phyloP scores from a whole-genome alignment of 2,888 invertebrate genomes.

The Aethes cnicana region DNA sequence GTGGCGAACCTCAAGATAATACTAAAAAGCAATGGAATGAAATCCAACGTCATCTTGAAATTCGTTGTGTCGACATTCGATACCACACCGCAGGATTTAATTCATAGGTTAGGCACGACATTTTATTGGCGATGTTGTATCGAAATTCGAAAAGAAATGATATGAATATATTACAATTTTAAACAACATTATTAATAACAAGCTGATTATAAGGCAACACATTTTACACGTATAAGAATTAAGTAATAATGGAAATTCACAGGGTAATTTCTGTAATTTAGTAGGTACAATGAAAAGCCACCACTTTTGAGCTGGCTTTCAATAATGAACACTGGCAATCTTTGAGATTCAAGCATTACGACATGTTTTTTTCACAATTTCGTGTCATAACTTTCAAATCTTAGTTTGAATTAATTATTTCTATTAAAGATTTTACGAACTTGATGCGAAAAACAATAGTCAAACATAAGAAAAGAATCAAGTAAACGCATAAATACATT shows the following conservation, averaged over 20 bases:
- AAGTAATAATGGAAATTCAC: constrained; percentile 4
- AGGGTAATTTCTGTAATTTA: not conserved
- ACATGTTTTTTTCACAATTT: not conserved
- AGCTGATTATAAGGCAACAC: constrained; percentile 29
- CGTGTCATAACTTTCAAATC: not conserved
- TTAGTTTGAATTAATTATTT: constrained; percentile 1
- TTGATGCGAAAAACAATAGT: constrained; percentile 14
- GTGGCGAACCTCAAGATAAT: constrained; percentile 2
- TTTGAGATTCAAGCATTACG: constrained; percentile 1
- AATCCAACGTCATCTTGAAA: constrained; percentile 12
- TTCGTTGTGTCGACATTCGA: constrained; percentile 9
- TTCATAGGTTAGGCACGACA: constrained; percentile 25
- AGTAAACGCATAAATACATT: not conserved
- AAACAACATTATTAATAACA: constrained; percentile 29
- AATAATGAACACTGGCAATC: constrained; percentile 9
- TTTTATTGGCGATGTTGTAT: constrained; percentile 8
- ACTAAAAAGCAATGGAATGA: constrained; percentile 19
- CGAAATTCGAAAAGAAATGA: constrained; percentile 20
- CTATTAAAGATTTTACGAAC: constrained; percentile 5
- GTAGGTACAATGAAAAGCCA: not conserved
- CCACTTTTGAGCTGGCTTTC: constrained; percentile 17
- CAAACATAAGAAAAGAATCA: constrained; percentile 2
- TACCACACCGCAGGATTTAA: constrained; percentile 19
- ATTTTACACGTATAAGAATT: constrained; percentile 20
- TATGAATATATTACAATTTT: constrained; percentile 30